Base-by-base conservation (phyloP, 2,113 vertebrate genomes). In the Passer domesticus region DNA sequence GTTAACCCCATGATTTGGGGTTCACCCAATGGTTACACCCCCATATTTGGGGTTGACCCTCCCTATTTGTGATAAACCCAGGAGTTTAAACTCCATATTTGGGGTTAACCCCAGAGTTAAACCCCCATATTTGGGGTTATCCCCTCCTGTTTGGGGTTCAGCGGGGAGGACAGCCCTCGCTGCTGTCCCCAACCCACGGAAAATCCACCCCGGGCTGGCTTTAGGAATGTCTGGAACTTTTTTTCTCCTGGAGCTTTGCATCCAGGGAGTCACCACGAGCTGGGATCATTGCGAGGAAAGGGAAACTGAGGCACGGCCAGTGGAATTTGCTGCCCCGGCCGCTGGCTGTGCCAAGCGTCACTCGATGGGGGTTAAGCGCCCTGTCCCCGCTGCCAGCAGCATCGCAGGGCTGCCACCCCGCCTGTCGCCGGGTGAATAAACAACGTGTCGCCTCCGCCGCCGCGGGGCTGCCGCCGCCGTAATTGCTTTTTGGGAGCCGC, bases 181-280 rank as follows among this genome's bases (percentile, higher is more conserved):
- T 0, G 0, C 7, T 8, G 43, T 5, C 72, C 77, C 49, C 3
- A 12, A 0, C 7, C 49, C 64, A 6, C 0, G 1, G 31, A 6
- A 13, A 31, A 46, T 8, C 17, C 11, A 1, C 30, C 55, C 1
- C 1, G 7, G 7, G 6, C 2, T 12, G 31, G 13, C 47, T 3
- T 0, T 4, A 6, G 37, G 64, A 41, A 11, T 0, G 4, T 11
- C 2, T 1, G 3, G 46, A n/a, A 22, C 39, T 2, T 9, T 0
- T 0, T 37, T 9, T 6, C 4, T 3, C n/a, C 39, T 21, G 0
- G 21, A 22, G 11, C 10, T 69, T 30, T 13, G 25, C 50, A 21
- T 21, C 68, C 16, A 2, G 18, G 18, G 56, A 39, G 17, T n/a
- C 10, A 6, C 11, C 78, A 8, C 1, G 1, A n/a, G n/a, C 50